Evolutionary conservation across 1,140 invertebrate genomes (phyloP), one percentile per base, ranked within the genome.

Genomic region (Bombus pascuorum): DNA sequence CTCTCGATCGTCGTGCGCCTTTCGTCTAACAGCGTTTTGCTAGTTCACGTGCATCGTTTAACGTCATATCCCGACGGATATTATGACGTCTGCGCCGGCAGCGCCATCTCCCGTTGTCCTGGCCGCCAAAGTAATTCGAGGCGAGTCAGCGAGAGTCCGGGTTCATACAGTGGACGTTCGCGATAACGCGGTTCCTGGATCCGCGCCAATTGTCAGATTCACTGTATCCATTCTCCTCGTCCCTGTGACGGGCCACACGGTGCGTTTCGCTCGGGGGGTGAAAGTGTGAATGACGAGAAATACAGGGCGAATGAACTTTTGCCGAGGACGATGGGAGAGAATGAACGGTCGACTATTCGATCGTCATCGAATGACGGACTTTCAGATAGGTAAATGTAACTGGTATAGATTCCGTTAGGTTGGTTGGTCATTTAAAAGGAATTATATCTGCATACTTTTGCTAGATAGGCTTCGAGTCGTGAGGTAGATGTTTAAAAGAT

Each of bases 61-160:
- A 89, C 83, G 83, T 89, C 68, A 87, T 85, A 89, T 87, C 78
- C 81, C 73, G 74, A 53, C 89, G 84, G 85, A 90, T 90, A 90
- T 90, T 90, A 90, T 87, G 88, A 87, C 86, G 85, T 90, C 88
- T 83, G 85, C 74, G 25, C 68, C 75, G 72, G 68, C 80, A 86
- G 62, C 53, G 57, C 53, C 62, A 89, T 75, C 80, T 86, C 75
- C 84, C 73, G 12, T 15, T 53, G 47, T 53, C 28, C 66, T 66
- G 83, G 66, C 71, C 57, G 70, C 42, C 68, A 76, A 68, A 72
- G 81, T 77, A 83, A 90, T 90, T 90, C 80, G 76, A 85, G 70
- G 81, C 88, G 66, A 88, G 71, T 78, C 77, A 66, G 81, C 87
- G 81, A 42, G 84, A 72, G 78, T 89, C 77, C 62, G 76, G 78